Evolutionary conservation across 2,888 invertebrate species (phyloP), one percentile per base, ranked within the genome.

Genomic region (Drosophila setosimentum): DNA sequence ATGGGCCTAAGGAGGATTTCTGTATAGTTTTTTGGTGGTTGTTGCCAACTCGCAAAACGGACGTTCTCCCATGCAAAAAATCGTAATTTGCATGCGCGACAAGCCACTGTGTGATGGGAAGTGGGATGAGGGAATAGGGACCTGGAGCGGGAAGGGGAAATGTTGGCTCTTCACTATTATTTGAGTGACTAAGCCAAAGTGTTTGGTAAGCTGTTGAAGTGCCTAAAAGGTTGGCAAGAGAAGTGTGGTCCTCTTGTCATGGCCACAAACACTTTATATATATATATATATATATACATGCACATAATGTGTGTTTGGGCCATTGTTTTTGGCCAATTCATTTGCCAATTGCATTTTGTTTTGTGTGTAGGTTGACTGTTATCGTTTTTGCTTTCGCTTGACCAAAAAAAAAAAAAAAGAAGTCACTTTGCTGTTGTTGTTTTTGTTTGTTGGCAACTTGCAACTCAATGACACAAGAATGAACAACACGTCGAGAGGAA

Each of bases 311-410:
- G 37, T 68, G 27, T 37, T 55, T 27, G 35, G n/a, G 33, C 35
- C 33, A 65, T 21, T 49, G 57, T 58, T 37, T 71, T 59, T 71
- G 37, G 72, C 37, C 74, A 73, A 78, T 75, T 73, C 74, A 66
- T 78, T 78, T 66, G 66, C 37, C 66, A 24, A 60, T 51, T 70
- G 68, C 54, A 42, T 45, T 48, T 40, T 68, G 49, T 54, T 33
- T 35, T n/a, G 27, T 61, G 80, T 68, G 75, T 64, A 58, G 68
- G 72, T 55, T 68, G 75, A 16, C 50, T 24, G 37, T 61, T 77
- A 27, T 57, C 70, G 58, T 49, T 72, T 75, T 78, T 82, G 78
- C 82, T 78, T 78, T 78, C 78, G 73, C 78, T 78, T 78, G 75
- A 76, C 75, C 75, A 59, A 37, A 62, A 37, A 55, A 76, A n/a